Evolutionary conservation across 2,113 vertebrate genomes (phyloP).

Genomic region (Hyaena hyaena): DNA sequence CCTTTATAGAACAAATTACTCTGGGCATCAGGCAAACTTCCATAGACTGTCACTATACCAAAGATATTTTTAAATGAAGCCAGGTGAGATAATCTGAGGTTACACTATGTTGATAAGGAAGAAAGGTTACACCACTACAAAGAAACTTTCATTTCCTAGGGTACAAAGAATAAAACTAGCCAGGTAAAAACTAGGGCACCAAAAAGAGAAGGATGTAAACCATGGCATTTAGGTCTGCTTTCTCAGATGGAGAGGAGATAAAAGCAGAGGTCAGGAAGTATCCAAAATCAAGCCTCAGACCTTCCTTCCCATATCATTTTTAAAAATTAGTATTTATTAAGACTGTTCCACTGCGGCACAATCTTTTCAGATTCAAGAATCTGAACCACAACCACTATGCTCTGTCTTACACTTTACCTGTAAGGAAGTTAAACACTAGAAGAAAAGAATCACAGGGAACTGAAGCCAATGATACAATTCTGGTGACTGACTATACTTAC

Average conservation of each 20-base stretch:
- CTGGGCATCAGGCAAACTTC: neutral
- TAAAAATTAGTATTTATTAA: constrained; percentile 8
- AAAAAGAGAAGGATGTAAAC: neutral
- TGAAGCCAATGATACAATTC: neutral
- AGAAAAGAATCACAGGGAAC: neutral
- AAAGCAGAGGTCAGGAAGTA: neutral
- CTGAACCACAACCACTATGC: neutral
- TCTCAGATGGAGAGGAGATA: neutral
- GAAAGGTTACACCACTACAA: neutral
- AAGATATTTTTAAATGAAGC: neutral
- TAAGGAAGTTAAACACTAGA: neutral
- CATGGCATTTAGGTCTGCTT: neutral
- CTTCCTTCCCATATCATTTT: neutral
- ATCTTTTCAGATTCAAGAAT: neutral
- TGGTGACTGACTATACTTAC: neutral
- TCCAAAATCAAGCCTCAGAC: neutral
- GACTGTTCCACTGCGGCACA: too few species aligned
- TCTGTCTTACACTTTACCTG: neutral
- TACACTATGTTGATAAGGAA: neutral
- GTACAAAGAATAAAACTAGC: neutral
- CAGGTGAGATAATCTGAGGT: neutral
- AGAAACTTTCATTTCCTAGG: neutral
- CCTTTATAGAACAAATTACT: neutral
- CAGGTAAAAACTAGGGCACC: neutral
- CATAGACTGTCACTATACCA: neutral